Percentiles rank a stretch among this genome's conserved stretches.
phyloP scores from a whole-genome alignment of 2,888 invertebrate species.

The Monoplex corrugatus region DNA sequence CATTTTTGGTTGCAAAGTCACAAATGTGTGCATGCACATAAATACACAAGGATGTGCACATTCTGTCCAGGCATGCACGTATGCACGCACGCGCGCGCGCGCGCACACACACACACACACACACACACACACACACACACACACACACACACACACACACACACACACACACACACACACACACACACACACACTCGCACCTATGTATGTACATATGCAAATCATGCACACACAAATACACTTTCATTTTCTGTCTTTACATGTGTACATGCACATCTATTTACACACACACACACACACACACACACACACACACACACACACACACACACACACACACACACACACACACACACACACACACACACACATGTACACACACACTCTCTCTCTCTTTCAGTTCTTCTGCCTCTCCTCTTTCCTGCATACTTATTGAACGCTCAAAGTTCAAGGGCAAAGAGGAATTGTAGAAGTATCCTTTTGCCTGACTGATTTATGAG shows the following conservation, averaged over 20 bases:
- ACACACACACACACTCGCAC: too few relatives aligned
- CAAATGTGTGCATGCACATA: too few relatives aligned
- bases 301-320: background rate
- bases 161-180: background rate
- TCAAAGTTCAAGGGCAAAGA: too few relatives aligned
- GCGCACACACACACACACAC: background rate
- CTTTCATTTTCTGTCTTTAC: background rate
- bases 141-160: background rate
- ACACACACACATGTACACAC: background rate
- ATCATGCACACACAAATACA: background rate
- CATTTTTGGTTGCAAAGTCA: too few relatives aligned
- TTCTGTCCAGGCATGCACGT: background rate
- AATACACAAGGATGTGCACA: background rate
- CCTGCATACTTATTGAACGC: too few relatives aligned
- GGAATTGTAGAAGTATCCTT: too few relatives aligned
- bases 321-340: too few relatives aligned
- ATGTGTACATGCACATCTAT: background rate
- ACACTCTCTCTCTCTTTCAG: too few relatives aligned
- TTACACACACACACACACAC: slow-evolving; percentile 11
- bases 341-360: background rate
- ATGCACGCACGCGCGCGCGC: background rate
- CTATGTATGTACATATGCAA: background rate
- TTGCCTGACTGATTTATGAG: too few relatives aligned
- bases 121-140: background rate
- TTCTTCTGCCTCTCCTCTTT: too few relatives aligned